Base-by-base conservation (phyloP, 2,888 invertebrate species). In the Clepsis dumicolana region DNA sequence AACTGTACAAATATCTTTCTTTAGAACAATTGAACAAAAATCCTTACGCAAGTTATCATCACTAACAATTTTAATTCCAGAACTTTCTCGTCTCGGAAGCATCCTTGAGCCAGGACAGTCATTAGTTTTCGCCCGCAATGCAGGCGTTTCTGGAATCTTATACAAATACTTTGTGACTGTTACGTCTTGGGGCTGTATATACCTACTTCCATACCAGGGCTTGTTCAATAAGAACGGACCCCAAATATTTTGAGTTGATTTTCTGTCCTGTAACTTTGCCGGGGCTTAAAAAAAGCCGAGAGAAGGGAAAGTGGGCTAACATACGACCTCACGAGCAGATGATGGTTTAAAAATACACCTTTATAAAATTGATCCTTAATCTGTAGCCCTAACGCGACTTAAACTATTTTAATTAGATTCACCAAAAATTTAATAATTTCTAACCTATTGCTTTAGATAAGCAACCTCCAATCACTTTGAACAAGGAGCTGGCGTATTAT, bases 31-130 rank as follows among this genome's bases (percentile, higher is more conserved):
- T 35, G 16, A 18, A 29, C 14, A 61, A 10, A 44, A 57, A 57
- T 64, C 64, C 50, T 60, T 60, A 14, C 16, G 24, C 53, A 16
- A 29, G 38, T 50, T 25, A 38, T 54, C 21, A 48, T 53, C 16
- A 29, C 59, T 65, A 53, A 65, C 65, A 65, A 65, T 65, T 65
- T 65, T 65, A 65, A 65, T 65, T 60, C 53, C 60, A 14, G 60
- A 65, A 65, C 29, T 65, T 65, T n/a, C 24, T 18, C 24, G 41
- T 38, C 53, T 25, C 35, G 44, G 32, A 56, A 56, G 61, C 48
- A 61, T 61, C 48, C 66, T 66, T 62, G 54, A 66, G 61, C 54
- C 21, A 54, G 66, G 54, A 24, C 66, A 61, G 66, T 50, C 66
- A 66, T 66, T 62, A 66, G 48, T 54, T 25, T 35, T 18, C 66